A percentile compares a stretch with the other conserved stretches of the same genome.
phyloP scores from a whole-genome alignment of 2,113 vertebrate species.

The Girardinichthys multiradiatus region DNA sequence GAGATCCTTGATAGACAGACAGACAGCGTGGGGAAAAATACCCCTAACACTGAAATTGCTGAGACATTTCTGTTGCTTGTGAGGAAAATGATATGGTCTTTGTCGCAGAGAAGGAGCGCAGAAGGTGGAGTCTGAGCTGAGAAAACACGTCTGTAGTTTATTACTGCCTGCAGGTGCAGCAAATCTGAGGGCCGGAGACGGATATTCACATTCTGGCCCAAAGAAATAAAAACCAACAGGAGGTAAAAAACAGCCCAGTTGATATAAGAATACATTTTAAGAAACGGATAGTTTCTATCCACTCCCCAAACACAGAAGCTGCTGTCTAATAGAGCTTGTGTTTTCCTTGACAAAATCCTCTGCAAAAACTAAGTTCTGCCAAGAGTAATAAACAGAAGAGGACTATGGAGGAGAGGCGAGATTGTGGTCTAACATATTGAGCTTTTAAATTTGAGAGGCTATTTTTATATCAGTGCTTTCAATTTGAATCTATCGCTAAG shows the following conservation, averaged over 20 bases:
- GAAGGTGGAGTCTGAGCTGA: slow-evolving; percentile 52
- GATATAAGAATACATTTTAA: slow-evolving; percentile 46
- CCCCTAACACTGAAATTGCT: slow-evolving; percentile 47
- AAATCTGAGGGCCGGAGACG: slow-evolving; percentile 43
- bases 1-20: slow-evolving; percentile 30
- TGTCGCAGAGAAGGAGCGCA: slow-evolving; percentile 59
- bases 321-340: slow-evolving; percentile 33
- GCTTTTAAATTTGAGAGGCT: slow-evolving; percentile 15
- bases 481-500: neutral
- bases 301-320: slow-evolving; percentile 43
- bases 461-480: slow-evolving; percentile 2
- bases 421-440: neutral
- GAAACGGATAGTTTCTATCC: slow-evolving; percentile 28
- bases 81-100: slow-evolving; percentile 63
- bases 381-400: slow-evolving; percentile 25
- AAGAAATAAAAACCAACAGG: slow-evolving; percentile 16
- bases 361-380: neutral
- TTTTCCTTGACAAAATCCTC: slow-evolving; percentile 20
- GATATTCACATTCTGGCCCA: slow-evolving; percentile 38
- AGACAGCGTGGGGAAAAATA: slow-evolving; percentile 37
- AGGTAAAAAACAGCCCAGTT: slow-evolving; percentile 33
- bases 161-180: slow-evolving; percentile 57
- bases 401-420: neutral
- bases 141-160: slow-evolving; percentile 63
- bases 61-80: slow-evolving; percentile 47